Percentiles rank a stretch among this genome's conserved stretches.
These are phyloP conservation scores for Pollenia amentaria DNA, from an alignment of 2,888 invertebrate genomes.

Conservation along the genomic window DNA sequence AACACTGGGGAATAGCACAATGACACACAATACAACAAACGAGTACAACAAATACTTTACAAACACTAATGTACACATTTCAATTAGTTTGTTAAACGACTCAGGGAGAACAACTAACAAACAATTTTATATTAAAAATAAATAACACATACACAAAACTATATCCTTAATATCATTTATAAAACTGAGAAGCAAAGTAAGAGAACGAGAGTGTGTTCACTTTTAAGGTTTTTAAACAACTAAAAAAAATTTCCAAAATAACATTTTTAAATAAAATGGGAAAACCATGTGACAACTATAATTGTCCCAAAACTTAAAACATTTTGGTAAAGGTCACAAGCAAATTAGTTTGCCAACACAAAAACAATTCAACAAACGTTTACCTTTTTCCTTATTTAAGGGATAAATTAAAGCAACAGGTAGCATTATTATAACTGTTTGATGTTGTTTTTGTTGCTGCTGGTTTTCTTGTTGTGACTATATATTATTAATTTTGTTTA, in stretches of 20 bases:
- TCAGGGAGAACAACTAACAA: conserved; percentile 5
- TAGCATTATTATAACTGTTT: conserved; percentile 7
- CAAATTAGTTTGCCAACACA: conserved; percentile 29
- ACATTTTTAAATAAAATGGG: conserved; percentile 49
- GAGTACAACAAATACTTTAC: conserved; percentile 31
- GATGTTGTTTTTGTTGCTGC: neutral
- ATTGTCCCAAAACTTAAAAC: conserved; percentile 10
- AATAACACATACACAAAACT: neutral
- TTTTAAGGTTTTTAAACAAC: conserved; percentile 49
- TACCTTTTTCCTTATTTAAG: neutral
- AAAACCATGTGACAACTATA: conserved; percentile 26
- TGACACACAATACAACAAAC: conserved; percentile 16
- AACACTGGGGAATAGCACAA: conserved; percentile 29
- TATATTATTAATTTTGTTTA: neutral
- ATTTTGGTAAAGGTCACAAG: conserved; percentile 24
- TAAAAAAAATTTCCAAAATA: conserved; percentile 44
- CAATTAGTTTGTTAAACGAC: conserved; percentile 47
- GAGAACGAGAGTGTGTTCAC: conserved; percentile 36
- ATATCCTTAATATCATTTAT: conserved; percentile 30
- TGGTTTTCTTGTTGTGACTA: neutral
- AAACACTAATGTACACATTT: conserved; percentile 55
- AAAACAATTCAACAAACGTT: neutral
- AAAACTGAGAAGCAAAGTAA: neutral
- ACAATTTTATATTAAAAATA: conserved; percentile 24
- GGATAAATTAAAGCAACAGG: conserved; percentile 50